These are phyloP conservation scores for Condylura cristata DNA, from an alignment of 2,113 vertebrate species.

Conservation along the genomic window DNA sequence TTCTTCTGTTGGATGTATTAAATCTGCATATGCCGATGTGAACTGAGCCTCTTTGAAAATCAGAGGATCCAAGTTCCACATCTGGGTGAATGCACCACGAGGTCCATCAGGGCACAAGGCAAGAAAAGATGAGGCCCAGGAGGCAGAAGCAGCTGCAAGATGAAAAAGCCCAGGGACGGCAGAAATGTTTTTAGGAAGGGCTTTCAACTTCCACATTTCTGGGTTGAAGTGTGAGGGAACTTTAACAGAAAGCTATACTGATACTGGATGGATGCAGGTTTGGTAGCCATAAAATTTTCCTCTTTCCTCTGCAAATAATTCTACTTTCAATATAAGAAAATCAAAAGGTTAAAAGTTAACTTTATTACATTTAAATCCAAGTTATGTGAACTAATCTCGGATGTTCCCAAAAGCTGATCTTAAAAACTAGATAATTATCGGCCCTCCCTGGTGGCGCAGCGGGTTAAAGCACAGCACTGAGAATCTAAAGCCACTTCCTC, in stretches of 20 bases:
- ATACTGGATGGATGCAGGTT: not conserved
- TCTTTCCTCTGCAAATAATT: not conserved
- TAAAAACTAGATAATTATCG: no score
- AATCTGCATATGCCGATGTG: not conserved
- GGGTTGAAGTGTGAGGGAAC: not conserved
- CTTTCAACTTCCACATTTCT: not conserved
- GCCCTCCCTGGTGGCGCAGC: no score
- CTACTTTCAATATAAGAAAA: constrained; percentile 14
- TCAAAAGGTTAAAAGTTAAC: not conserved
- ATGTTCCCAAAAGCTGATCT: not conserved
- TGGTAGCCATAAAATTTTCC: not conserved
- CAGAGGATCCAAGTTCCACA: not conserved
- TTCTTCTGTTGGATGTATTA: constrained; percentile 21
- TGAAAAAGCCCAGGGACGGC: not conserved
- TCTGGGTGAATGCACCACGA: not conserved
- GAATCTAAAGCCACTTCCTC: no score
- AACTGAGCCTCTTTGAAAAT: constrained; percentile 23
- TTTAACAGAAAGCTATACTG: not conserved
- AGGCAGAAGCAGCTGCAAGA: not conserved
- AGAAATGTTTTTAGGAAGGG: not conserved
- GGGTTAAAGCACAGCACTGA: no score
- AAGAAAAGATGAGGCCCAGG: not conserved
- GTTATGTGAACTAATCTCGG: constrained; percentile 1
- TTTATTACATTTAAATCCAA: constrained; percentile 38
- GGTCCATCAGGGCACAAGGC: not conserved